Conservation (phyloP, 2,113 vertebrate genomes). For the Himantopus leucocephalus region DNA sequence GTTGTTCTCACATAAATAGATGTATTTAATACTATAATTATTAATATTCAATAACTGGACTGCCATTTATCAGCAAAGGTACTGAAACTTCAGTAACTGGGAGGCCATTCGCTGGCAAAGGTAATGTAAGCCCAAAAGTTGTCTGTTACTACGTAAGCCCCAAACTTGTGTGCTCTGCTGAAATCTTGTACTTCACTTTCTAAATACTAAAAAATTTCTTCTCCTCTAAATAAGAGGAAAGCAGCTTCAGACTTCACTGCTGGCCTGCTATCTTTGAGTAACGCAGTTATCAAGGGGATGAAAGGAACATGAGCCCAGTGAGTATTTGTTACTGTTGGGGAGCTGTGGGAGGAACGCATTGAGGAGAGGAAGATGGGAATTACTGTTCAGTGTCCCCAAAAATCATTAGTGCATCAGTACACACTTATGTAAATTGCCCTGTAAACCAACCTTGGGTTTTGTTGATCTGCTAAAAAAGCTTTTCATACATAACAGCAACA, state of each 20-base stretch:
- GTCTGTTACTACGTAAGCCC: not conserved
- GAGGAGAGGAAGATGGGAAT: not conserved
- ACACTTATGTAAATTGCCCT: not conserved
- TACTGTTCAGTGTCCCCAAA: not conserved
- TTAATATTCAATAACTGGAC: not conserved
- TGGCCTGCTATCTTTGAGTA: not conserved
- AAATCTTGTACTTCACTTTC: not conserved
- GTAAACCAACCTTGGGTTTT: not conserved
- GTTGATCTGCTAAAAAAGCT: not conserved
- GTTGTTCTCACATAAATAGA: not conserved
- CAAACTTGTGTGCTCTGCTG: not conserved
- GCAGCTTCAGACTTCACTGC: not conserved
- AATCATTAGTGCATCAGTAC: not conserved
- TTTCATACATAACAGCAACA: not conserved
- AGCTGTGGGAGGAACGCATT: fast-evolving
- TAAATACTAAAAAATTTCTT: too few relatives aligned
- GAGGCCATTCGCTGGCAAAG: not conserved
- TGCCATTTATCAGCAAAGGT: not conserved
- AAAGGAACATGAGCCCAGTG: not conserved
- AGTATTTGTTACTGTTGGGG: not conserved
- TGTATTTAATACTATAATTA: not conserved
- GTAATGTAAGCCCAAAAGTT: not conserved
- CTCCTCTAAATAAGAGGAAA: not conserved
- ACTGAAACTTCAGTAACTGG: not conserved
- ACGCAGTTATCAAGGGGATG: not conserved